A percentile compares a stretch with the other conserved stretches of the same genome.
These are phyloP conservation scores for Oryzias dopingdopingensis DNA, from an alignment of 2,797 vertebrate species.

Conservation along the genomic window DNA sequence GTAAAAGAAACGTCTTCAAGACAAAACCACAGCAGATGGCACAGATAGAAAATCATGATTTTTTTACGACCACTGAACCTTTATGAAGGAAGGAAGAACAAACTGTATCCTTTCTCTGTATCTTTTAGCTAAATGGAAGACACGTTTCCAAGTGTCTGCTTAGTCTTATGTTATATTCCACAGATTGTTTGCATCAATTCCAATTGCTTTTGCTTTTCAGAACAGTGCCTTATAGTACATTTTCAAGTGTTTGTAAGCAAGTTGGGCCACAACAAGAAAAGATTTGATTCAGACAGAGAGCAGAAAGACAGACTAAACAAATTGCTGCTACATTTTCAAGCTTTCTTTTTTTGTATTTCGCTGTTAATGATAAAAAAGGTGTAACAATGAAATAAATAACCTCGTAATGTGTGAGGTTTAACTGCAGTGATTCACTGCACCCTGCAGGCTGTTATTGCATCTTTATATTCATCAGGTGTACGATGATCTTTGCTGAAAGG, in stretches of 20 bases:
- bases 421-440: not conserved
- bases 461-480: not conserved
- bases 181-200: slow-evolving; percentile 26
- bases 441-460: too few species aligned
- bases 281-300: slow-evolving; percentile 2
- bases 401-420: not conserved
- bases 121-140: slow-evolving; percentile 6
- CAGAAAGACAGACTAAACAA: not conserved
- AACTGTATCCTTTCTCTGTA: slow-evolving; percentile 17
- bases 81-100: slow-evolving; percentile 18
- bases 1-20: too few species aligned
- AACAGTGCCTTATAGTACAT: slow-evolving; percentile 12
- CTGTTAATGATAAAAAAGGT: too few species aligned
- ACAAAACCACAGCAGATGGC: not conserved
- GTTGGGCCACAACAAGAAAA: slow-evolving; percentile 11
- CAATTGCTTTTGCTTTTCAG: slow-evolving; percentile 12
- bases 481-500: not conserved
- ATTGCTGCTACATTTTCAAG: too few species aligned
- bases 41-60: not conserved
- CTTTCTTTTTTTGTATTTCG: too few species aligned
- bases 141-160: slow-evolving; percentile 17
- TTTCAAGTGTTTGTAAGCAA: slow-evolving; percentile 43
- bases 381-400: too few species aligned
- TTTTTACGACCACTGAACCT: not conserved
- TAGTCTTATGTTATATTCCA: slow-evolving; percentile 20